A percentile compares a stretch with the other conserved stretches of the same genome.
Conservation (phyloP, 2,113 vertebrate species). For the Ascaphus truei region DNA sequence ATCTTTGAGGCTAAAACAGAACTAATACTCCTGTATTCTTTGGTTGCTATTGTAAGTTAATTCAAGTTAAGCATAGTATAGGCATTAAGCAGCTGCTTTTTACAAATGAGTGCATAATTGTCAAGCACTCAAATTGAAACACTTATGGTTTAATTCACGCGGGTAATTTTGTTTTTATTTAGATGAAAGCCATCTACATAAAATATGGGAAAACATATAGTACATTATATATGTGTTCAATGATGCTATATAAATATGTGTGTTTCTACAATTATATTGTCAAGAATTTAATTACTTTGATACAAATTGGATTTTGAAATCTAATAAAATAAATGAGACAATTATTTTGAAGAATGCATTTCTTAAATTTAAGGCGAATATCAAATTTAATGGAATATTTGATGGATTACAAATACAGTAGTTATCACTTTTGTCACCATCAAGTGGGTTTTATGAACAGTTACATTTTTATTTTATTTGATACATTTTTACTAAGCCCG, state of each 20-base stretch:
- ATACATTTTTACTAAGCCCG: not conserved
- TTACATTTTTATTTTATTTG: not conserved
- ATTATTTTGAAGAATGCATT: not conserved
- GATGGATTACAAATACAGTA: not conserved
- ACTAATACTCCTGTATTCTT: constrained; percentile 38
- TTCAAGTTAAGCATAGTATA: constrained; percentile 30
- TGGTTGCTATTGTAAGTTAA: constrained; percentile 39
- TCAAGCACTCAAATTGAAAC: constrained; percentile 39
- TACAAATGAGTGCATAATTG: constrained; percentile 52
- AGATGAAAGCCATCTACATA: not conserved
- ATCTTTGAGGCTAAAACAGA: constrained; percentile 13
- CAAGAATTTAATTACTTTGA: constrained; percentile 3
- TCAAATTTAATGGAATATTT: not conserved
- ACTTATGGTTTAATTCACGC: constrained; percentile 37
- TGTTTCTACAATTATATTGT: not conserved
- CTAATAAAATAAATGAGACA: not conserved
- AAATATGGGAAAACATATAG: not conserved
- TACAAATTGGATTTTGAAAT: not conserved
- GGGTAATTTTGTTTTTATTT: not conserved
- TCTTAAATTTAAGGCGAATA: not conserved
- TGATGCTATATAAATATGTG: no score
- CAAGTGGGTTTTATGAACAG: not conserved
- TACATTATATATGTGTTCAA: not conserved
- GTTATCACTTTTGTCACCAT: not conserved
- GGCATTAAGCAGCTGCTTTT: constrained; percentile 47